These are phyloP conservation scores for Melipona beecheii DNA, from an alignment of 2,888 invertebrate genomes.

Conservation along the genomic window DNA sequence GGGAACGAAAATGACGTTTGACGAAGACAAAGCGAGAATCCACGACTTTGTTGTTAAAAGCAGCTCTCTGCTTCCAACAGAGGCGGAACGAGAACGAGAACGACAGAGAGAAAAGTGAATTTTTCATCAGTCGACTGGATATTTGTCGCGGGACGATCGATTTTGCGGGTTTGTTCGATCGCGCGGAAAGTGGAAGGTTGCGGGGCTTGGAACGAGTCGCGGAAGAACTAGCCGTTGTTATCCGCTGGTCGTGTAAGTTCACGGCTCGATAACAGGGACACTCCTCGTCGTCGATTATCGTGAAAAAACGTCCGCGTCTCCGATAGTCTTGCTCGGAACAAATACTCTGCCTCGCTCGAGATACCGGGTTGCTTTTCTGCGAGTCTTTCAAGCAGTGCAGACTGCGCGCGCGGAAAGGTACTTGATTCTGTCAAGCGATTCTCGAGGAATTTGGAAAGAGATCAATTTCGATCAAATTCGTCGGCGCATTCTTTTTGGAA, in stretches of 20 bases:
- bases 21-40: not conserved
- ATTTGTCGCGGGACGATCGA: not conserved
- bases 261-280: conserved; percentile 61
- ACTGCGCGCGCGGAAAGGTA: too few relatives aligned
- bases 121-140: not conserved
- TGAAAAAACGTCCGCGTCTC: conserved; percentile 42
- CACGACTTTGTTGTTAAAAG: not conserved
- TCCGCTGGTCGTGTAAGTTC: conserved; percentile 59
- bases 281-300: conserved; percentile 63
- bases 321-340: conserved; percentile 55
- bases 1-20: not conserved
- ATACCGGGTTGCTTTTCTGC: conserved; percentile 19
- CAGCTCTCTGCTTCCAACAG: not conserved
- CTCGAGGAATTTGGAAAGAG: not conserved
- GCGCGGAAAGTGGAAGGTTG: conserved; percentile 27
- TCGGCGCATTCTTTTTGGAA: conserved; percentile 51
- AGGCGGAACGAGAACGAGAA: not conserved
- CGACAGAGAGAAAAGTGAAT: not conserved
- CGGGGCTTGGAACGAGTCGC: conserved; percentile 18
- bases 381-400: not conserved
- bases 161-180: not conserved
- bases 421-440: too few relatives aligned
- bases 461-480: conserved; percentile 61
- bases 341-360: conserved; percentile 26
- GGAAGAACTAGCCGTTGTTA: conserved; percentile 48